phyloP scores from a whole-genome alignment of 2,888 invertebrate genomes.

The Alloscopus bannaensis region DNA sequence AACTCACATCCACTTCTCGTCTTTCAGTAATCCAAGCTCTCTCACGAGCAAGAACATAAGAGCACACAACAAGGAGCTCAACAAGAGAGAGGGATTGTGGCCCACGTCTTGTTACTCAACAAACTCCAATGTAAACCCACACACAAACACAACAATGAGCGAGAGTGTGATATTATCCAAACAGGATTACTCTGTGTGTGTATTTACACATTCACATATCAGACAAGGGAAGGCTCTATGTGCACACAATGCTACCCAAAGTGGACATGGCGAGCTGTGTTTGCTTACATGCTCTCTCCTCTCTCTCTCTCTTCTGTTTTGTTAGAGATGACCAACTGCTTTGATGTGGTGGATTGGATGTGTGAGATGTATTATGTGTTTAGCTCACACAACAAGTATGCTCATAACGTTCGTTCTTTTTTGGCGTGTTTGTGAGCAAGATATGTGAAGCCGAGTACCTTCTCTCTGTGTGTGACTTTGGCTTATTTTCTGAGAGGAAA shows the following conservation, averaged over 20 bases:
- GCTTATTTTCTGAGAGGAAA: conserved; percentile 15
- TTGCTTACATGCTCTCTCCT: no score
- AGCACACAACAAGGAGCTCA: not conserved
- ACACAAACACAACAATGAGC: conserved; percentile 17
- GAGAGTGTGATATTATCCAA: conserved; percentile 5
- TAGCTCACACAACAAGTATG: no score
- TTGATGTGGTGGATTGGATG: no score
- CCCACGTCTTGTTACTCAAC: conserved; percentile 57
- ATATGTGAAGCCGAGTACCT: no score
- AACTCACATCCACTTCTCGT: conserved; percentile 14
- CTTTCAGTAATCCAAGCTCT: conserved; percentile 20
- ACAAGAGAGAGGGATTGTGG: conserved; percentile 17
- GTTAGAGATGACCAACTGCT: no score
- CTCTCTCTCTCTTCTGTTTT: no score
- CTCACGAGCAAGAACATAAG: not conserved
- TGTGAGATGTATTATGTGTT: no score
- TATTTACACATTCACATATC: not conserved
- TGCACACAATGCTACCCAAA: conserved; percentile 16
- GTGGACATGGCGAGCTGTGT: conserved; percentile 11
- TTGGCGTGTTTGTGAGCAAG: no score
- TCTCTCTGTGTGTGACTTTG: conserved; percentile 7
- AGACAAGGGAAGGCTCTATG: not conserved
- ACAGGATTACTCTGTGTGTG: not conserved
- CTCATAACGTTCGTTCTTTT: no score
- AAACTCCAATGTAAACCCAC: conserved; percentile 24